These are phyloP conservation scores for Homalodisca vitripennis DNA, from an alignment of 1,140 invertebrate species.

Conservation along the genomic window DNA sequence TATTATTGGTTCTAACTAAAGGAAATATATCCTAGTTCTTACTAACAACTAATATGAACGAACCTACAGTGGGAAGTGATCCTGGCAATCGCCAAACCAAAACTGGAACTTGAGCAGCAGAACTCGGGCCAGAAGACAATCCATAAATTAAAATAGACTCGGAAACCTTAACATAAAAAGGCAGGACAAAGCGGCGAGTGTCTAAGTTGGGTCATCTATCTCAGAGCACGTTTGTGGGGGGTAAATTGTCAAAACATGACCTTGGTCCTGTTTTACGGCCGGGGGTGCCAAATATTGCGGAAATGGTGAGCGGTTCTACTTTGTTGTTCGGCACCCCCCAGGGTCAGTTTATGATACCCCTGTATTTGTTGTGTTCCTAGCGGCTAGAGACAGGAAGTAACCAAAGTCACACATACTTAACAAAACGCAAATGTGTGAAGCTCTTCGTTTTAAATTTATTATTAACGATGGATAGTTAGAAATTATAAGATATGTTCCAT, in stretches of 20 bases:
- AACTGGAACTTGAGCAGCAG: conserved; percentile 8
- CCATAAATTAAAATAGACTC: conserved; percentile 27
- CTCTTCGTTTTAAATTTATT: no score
- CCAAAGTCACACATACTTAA: no score
- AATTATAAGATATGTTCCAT: no score
- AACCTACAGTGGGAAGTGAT: neutral
- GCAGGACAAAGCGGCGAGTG: neutral
- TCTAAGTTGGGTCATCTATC: conserved; percentile 16
- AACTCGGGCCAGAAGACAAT: neutral
- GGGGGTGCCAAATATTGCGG: conserved; percentile 13
- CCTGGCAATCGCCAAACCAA: neutral
- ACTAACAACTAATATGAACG: no score
- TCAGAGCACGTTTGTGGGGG: conserved; percentile 8
- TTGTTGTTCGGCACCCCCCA: neutral
- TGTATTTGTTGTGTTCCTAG: neutral
- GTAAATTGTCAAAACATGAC: conserved; percentile 33
- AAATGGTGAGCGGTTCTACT: neutral
- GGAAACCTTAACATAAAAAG: conserved; percentile 18
- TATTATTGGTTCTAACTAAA: no score
- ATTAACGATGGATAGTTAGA: no score
- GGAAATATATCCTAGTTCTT: no score
- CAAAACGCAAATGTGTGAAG: no score
- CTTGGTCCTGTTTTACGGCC: conserved; percentile 25
- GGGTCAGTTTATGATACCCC: conserved; percentile 15
- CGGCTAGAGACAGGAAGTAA: no score